These are phyloP conservation scores for Neoitamus cyanurus DNA, from an alignment of 2,888 invertebrate genomes.

Conservation along the genomic window DNA sequence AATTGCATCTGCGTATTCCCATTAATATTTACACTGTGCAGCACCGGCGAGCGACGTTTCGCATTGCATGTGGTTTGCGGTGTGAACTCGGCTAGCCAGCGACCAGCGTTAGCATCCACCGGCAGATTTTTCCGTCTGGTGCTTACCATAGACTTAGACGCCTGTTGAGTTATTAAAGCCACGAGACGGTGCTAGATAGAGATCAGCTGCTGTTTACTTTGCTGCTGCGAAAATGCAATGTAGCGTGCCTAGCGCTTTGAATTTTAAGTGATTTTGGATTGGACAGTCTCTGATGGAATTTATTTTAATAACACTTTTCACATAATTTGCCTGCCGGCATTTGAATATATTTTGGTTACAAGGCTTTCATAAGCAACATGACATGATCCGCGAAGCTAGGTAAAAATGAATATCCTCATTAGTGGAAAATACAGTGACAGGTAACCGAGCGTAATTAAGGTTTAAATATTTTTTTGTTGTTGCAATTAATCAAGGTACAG, in stretches of 20 bases:
- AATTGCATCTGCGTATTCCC: constrained; percentile 39
- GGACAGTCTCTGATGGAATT: neutral
- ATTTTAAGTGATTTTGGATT: constrained; percentile 34
- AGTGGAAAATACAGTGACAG: no score
- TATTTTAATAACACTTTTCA: constrained; percentile 30
- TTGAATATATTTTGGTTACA: neutral
- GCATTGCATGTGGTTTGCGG: constrained; percentile 7
- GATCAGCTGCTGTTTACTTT: constrained; percentile 23
- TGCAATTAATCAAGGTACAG: no score
- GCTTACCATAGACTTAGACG: constrained; percentile 27
- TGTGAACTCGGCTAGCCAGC: neutral
- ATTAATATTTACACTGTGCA: constrained; percentile 31
- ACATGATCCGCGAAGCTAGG: no score
- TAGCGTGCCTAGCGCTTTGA: constrained; percentile 22
- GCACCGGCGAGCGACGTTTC: neutral
- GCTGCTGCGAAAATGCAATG: neutral
- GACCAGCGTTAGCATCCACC: neutral
- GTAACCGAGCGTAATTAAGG: no score
- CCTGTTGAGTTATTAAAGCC: constrained; percentile 35
- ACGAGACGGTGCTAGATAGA: neutral
- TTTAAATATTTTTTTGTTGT: no score
- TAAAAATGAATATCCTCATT: no score
- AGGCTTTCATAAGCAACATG: neutral
- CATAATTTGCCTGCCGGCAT: neutral
- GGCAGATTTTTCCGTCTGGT: constrained; percentile 26